These are phyloP conservation scores for Canis aureus DNA, from an alignment of 2,113 vertebrate species.

Conservation along the genomic window DNA sequence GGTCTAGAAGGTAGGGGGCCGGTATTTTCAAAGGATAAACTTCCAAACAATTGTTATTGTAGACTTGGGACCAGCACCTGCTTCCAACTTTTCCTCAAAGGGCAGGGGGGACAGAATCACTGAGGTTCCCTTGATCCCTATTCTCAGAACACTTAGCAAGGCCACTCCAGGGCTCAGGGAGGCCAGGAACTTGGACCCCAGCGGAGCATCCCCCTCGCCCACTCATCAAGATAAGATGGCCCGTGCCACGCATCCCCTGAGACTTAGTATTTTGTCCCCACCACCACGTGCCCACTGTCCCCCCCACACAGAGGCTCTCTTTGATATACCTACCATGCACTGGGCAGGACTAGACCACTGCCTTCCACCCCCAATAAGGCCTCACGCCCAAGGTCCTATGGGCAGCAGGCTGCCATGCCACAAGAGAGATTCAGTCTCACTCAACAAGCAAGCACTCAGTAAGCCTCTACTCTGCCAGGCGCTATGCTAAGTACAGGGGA, in stretches of 20 bases:
- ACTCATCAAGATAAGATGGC: background rate
- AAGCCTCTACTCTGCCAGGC: background rate
- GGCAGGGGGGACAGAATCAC: background rate
- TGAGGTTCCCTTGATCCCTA: background rate
- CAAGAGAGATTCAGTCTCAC: background rate
- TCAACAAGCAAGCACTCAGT: background rate
- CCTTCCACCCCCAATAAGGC: background rate
- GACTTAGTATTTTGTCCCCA: background rate
- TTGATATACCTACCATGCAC: fast-evolving
- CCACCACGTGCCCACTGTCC: background rate
- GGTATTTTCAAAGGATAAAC: background rate
- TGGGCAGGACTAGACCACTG: background rate
- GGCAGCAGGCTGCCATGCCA: background rate
- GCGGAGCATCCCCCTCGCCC: background rate
- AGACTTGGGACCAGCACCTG: background rate
- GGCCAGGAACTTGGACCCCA: background rate
- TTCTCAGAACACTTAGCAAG: background rate
- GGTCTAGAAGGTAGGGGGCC: background rate
- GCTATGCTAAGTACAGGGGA: background rate
- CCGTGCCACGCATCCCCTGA: background rate
- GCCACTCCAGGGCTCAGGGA: background rate
- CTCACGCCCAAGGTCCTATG: background rate
- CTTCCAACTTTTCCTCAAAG: background rate
- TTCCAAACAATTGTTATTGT: background rate
- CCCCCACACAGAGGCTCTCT: background rate